phyloP scores from a whole-genome alignment of 2,113 vertebrate genomes.

The Psittacara wagleri region DNA sequence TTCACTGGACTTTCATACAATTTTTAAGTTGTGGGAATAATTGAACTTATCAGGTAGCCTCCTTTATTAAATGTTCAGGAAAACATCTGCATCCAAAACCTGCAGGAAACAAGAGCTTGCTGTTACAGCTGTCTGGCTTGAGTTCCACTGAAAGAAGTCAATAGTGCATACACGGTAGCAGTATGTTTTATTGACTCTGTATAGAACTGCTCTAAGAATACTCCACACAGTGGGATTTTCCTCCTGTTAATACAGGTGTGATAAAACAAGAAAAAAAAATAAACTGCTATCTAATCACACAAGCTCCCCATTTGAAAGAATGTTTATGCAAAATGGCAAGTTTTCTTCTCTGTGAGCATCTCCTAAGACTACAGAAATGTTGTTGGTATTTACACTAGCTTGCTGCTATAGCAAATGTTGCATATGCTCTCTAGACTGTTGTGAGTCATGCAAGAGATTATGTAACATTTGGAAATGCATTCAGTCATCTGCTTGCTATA shows the following conservation, averaged over 20 bases:
- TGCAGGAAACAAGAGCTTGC: background rate
- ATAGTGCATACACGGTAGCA: background rate
- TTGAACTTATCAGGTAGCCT: background rate
- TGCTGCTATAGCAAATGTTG: background rate
- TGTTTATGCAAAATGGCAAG: background rate
- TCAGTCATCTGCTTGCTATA: constrained; percentile 45
- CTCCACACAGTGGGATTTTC: background rate
- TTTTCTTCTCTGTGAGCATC: background rate
- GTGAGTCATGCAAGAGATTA: constrained; percentile 37
- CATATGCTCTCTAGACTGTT: constrained; percentile 3
- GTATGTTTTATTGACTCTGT: background rate
- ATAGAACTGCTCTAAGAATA: background rate
- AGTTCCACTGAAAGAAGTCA: background rate
- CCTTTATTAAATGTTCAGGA: background rate
- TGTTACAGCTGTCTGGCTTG: background rate
- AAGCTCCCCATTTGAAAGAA: background rate
- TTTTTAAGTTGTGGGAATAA: background rate
- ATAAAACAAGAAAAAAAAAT: background rate
- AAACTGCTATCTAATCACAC: background rate
- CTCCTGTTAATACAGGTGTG: background rate
- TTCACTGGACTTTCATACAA: background rate
- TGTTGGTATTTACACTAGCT: constrained; percentile 24
- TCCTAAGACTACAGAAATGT: background rate
- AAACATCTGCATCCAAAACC: background rate
- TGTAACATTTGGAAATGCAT: constrained; percentile 36